Conservation (phyloP, 2,888 invertebrate species). For the Syritta pipiens region DNA sequence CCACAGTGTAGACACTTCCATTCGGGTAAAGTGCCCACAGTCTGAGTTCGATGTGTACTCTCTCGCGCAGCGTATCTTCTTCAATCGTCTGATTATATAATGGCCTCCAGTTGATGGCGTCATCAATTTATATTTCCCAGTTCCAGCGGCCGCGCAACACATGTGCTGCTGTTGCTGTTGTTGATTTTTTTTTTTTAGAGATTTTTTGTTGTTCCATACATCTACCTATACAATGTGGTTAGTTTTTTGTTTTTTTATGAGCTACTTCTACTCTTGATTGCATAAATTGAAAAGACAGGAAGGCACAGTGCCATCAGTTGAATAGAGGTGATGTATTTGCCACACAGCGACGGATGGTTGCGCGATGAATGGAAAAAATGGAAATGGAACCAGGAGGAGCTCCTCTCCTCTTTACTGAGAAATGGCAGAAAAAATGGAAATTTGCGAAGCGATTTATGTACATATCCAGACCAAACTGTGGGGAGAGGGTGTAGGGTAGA, state of each 20-base stretch:
- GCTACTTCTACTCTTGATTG: conserved; percentile 38
- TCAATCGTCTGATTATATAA: conserved; percentile 43
- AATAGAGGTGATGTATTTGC: conserved; percentile 28
- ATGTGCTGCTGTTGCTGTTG: conserved; percentile 18
- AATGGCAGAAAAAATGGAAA: conserved; percentile 17
- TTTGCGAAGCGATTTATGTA: conserved; percentile 4
- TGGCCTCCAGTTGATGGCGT: conserved; percentile 39
- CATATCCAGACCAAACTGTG: no score
- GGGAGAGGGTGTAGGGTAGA: neutral
- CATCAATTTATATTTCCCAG: conserved; percentile 41
- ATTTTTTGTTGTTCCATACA: conserved; percentile 14
- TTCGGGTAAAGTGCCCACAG: neutral
- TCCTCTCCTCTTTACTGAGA: neutral
- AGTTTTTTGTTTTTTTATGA: conserved; percentile 15
- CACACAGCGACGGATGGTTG: no score
- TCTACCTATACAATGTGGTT: no score
- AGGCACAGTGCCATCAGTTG: conserved; percentile 42
- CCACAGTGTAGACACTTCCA: neutral
- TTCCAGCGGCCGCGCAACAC: neutral
- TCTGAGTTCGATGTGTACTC: conserved; percentile 13
- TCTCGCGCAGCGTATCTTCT: conserved; percentile 22
- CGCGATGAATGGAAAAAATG: neutral
- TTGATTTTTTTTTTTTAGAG: conserved; percentile 16
- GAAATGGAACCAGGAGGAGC: conserved; percentile 19
- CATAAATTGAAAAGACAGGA: conserved; percentile 62